These are phyloP conservation scores for Phenganax subtilis DNA, from an alignment of 92 coral and sea anemone species.

Conservation along the genomic window DNA sequence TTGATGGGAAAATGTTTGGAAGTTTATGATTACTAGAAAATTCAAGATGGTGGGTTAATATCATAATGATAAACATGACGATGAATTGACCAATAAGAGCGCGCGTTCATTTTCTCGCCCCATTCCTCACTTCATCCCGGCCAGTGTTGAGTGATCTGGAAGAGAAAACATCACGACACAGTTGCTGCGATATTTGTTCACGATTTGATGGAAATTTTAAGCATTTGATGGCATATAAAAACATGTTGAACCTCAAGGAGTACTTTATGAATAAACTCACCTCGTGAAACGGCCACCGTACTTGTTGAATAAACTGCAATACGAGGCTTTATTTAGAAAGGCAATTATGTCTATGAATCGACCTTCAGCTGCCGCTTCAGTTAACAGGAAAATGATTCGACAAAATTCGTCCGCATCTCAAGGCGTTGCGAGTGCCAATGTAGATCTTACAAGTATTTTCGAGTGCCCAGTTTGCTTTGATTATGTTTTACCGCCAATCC, in stretches of 20 bases:
- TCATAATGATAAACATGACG: background rate
- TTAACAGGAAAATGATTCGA: conserved; percentile 35
- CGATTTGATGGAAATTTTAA: conserved; percentile 18
- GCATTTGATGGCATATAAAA: conserved; percentile 2
- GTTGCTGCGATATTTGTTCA: conserved; percentile 7
- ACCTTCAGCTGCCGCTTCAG: conserved; percentile 44
- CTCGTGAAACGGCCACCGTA: background rate
- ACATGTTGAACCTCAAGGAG: conserved; percentile 4
- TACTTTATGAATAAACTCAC: background rate
- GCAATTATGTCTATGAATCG: conserved; percentile 37
- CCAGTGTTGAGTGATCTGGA: conserved; percentile 28
- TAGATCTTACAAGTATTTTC: conserved; percentile 94
- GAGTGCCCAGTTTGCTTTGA: conserved; percentile 99
- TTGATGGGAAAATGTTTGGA: background rate
- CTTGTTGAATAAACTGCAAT: background rate
- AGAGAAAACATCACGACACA: conserved; percentile 7
- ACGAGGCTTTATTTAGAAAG: conserved; percentile 3
- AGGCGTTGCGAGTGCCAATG: conserved; percentile 84
- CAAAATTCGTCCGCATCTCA: conserved; percentile 41
- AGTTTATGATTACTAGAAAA: background rate
- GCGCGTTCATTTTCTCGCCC: background rate
- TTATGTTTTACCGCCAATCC: conserved; percentile 92
- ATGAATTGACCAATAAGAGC: conserved; percentile 29
- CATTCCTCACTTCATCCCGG: conserved; percentile 26
- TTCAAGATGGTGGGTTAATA: background rate